Percentiles rank a stretch among this genome's conserved stretches.
Conservation (phyloP, 2,888 invertebrate genomes). For the Coleophora deauratella region DNA sequence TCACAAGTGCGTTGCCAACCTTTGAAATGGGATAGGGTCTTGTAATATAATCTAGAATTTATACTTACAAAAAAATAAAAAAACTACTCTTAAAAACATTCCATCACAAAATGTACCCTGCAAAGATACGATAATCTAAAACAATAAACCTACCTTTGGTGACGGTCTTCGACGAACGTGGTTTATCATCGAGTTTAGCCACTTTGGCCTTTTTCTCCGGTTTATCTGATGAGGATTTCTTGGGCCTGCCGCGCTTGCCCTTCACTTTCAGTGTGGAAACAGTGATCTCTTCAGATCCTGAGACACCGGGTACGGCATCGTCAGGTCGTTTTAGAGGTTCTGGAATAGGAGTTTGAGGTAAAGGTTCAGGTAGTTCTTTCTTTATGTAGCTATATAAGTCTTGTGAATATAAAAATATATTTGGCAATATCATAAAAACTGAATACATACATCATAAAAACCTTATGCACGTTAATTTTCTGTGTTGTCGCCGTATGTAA, state of each 20-base stretch:
- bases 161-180: slow-evolving; percentile 25
- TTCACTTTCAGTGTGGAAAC: slow-evolving; percentile 35
- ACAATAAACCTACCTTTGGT: slow-evolving; percentile 48
- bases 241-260: slow-evolving; percentile 39
- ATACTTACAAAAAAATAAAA: too few relatives aligned
- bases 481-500: too few relatives aligned
- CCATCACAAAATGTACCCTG: slow-evolving; percentile 5
- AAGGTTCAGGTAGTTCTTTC: too few relatives aligned
- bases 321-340: slow-evolving; percentile 27
- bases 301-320: slow-evolving; percentile 4
- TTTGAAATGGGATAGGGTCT: too few relatives aligned
- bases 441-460: too few relatives aligned
- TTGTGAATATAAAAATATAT: too few relatives aligned
- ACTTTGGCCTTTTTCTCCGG: slow-evolving; percentile 32
- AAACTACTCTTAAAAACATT: too few relatives aligned
- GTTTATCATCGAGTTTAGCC: slow-evolving; percentile 26
- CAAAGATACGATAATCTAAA: slow-evolving; percentile 9
- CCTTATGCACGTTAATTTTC: too few relatives aligned
- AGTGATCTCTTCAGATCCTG: slow-evolving; percentile 31
- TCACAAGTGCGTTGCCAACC: too few relatives aligned
- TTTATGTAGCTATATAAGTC: too few relatives aligned
- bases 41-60: too few relatives aligned
- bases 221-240: slow-evolving; percentile 29
- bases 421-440: too few relatives aligned
- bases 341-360: slow-evolving; percentile 18